Percentiles rank a stretch among this genome's conserved stretches.
phyloP scores from a whole-genome alignment of 2,797 vertebrate genomes.

The Dendrocincla tyrannina region DNA sequence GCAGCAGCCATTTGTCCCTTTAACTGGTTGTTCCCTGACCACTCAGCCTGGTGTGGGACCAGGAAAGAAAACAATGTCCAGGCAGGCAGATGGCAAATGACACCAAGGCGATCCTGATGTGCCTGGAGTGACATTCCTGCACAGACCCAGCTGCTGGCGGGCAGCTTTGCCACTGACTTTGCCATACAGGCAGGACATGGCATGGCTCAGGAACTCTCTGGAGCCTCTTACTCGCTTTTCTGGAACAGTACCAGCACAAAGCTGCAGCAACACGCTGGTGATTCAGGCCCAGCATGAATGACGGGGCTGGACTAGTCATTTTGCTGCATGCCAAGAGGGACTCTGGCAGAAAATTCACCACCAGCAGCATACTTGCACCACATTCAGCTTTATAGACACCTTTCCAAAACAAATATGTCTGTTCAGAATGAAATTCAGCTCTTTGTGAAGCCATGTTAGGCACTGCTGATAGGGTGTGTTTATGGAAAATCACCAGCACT shows the following conservation, averaged over 20 bases:
- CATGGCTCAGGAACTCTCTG: not conserved
- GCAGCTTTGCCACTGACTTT: not conserved
- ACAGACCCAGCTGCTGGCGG: rapidly evolving
- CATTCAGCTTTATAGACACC: not conserved
- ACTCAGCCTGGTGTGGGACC: not conserved
- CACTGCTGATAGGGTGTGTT: not conserved
- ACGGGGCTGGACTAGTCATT: not conserved
- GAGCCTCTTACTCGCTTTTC: not conserved
- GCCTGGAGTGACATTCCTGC: not conserved
- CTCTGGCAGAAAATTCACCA: not conserved
- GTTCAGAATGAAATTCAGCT: not conserved
- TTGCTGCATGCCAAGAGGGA: not conserved
- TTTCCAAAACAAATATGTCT: slow-evolving; percentile 33
- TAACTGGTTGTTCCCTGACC: not conserved
- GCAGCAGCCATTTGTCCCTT: not conserved
- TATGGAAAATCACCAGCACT: not conserved
- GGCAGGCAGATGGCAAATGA: not conserved
- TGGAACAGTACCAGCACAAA: slow-evolving; percentile 12
- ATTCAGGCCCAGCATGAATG: not conserved
- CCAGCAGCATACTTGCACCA: slow-evolving; percentile 1
- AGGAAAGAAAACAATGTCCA: not conserved
- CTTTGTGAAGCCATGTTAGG: not conserved
- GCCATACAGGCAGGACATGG: not conserved
- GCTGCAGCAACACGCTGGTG: not conserved
- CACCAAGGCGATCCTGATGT: rapidly evolving